Conservation (phyloP, 2,888 invertebrate species). For the Chorisops tibialis region DNA sequence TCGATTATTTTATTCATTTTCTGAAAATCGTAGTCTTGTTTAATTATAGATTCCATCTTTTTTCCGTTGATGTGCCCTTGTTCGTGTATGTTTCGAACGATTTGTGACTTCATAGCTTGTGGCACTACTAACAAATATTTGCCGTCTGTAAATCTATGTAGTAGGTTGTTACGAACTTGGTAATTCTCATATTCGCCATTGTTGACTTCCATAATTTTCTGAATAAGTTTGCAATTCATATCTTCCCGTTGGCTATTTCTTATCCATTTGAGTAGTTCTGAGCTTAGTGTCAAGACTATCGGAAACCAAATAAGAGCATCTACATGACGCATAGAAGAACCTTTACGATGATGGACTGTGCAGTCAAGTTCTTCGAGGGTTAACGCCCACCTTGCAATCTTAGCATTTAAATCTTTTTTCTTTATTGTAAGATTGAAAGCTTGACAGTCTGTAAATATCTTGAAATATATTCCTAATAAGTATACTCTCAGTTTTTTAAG, state of each 20-base stretch:
- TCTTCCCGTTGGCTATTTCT: neutral
- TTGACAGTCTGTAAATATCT: slow-evolving; percentile 40
- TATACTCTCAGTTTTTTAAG: slow-evolving; percentile 41
- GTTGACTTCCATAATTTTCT: no score
- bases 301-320: slow-evolving; percentile 4
- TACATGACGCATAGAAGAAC: slow-evolving; percentile 3
- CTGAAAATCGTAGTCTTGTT: slow-evolving; percentile 20
- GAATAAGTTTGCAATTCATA: no score
- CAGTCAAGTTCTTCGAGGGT: neutral
- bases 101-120: slow-evolving; percentile 38
- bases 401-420: slow-evolving; percentile 36
- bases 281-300: slow-evolving; percentile 19
- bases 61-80: slow-evolving; percentile 42
- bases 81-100: slow-evolving; percentile 36
- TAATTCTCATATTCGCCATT: no score
- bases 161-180: no score
- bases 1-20: neutral
- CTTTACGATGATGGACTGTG: slow-evolving; percentile 12
- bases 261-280: neutral
- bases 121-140: slow-evolving; percentile 36
- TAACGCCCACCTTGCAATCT: slow-evolving; percentile 39
- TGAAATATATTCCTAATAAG: slow-evolving; percentile 38
- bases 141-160: no score
- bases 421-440: slow-evolving; percentile 39
- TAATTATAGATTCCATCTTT: slow-evolving; percentile 34